Conservation (phyloP, 23 tunicate species). For the Trididemnum miniatum region DNA sequence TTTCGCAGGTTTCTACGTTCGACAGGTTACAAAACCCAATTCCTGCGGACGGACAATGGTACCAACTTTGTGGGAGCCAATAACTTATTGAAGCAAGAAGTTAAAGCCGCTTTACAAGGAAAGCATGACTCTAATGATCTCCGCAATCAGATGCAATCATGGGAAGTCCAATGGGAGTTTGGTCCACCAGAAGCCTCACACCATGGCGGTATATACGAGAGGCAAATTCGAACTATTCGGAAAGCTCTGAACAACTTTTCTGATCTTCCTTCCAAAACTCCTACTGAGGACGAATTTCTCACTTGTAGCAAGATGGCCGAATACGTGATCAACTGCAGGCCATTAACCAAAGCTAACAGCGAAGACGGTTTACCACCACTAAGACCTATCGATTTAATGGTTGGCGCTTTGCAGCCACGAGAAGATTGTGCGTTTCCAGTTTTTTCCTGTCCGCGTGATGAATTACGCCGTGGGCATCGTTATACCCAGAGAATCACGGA, state of each 20-base stretch:
- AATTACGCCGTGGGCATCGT: not conserved
- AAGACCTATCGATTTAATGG: constrained; percentile 8
- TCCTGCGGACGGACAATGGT: not conserved
- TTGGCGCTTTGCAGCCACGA: not conserved
- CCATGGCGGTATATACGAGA: constrained; percentile 7
- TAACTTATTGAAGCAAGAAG: not conserved
- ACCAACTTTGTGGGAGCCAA: constrained; percentile 2
- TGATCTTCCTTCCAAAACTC: not conserved
- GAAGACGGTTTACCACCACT: constrained; percentile 3
- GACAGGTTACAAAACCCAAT: not conserved
- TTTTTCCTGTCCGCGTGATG: not conserved
- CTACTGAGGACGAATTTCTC: too few species aligned
- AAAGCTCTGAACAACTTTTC: not conserved
- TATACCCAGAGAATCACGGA: not conserved
- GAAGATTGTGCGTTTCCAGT: not conserved
- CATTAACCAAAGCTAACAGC: not conserved
- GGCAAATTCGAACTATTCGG: not conserved
- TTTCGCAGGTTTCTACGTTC: constrained; percentile 6
- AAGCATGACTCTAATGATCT: not conserved
- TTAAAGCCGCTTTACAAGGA: not conserved
- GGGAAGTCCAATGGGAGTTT: constrained; percentile 5
- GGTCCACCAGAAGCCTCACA: constrained; percentile 16
- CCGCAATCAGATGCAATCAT: not conserved
- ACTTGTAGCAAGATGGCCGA: constrained; percentile 6
- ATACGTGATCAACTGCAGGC: constrained; percentile 1